These are phyloP conservation scores for Plotosus lineatus DNA, from an alignment of 2,113 vertebrate species.

Conservation along the genomic window DNA sequence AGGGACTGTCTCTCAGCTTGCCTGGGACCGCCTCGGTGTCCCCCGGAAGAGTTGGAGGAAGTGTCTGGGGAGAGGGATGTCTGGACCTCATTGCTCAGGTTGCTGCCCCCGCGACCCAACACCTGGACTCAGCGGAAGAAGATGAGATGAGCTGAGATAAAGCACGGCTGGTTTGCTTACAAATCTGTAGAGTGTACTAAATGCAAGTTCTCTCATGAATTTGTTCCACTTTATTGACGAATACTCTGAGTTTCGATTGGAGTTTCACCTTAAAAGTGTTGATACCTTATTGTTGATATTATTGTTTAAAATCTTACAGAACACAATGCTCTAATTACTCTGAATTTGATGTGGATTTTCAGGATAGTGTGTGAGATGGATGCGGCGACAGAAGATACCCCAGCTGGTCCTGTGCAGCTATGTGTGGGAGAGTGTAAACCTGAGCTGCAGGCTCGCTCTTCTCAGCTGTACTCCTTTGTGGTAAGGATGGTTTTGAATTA, in stretches of 20 bases:
- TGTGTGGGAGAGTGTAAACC: constrained; percentile 93
- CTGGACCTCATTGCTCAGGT: too few relatives aligned
- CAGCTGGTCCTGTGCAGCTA: constrained; percentile 85
- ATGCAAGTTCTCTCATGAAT: not conserved
- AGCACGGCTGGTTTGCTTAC: not conserved
- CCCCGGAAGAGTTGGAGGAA: too few relatives aligned
- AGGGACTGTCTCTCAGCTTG: too few relatives aligned
- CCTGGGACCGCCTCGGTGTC: too few relatives aligned
- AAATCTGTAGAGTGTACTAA: not conserved
- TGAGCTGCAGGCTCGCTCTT: constrained; percentile 87
- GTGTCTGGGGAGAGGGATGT: too few relatives aligned
- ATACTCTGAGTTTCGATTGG: not conserved
- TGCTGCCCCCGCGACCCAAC: too few relatives aligned
- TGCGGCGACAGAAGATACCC: constrained; percentile 73
- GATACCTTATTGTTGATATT: not conserved
- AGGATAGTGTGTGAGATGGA: constrained; percentile 99
- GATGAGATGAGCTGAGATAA: too few relatives aligned
- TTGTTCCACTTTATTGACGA: not conserved
- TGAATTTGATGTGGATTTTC: constrained; percentile 49
- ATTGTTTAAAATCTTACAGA: not conserved
- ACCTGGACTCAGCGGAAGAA: too few relatives aligned
- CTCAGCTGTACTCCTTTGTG: constrained; percentile 91
- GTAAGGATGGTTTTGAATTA: constrained; percentile 70
- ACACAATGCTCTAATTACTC: not conserved
- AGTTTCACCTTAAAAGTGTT: not conserved